Base-by-base conservation (phyloP, 2,113 vertebrate genomes). In the Pycnonotus jocosus region DNA sequence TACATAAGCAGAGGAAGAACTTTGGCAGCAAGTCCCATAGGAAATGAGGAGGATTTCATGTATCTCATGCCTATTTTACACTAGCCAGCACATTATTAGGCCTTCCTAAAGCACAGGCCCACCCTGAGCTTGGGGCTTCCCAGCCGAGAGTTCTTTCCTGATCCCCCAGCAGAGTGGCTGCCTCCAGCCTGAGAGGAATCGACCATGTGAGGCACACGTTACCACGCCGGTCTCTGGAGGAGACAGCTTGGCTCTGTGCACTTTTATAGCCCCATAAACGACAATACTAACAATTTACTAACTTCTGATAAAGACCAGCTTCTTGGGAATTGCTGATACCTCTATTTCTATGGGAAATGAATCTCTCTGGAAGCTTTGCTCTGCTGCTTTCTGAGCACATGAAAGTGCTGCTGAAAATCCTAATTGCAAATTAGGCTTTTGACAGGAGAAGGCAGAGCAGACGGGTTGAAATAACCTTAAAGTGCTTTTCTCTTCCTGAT, bases 341-440 rank as follows among this genome's bases (percentile, higher is more conserved):
- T 90, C 92, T 94, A 30, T 78, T 73, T 95, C 88, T 81, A 7
- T 57, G 60, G 85, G 71, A 92, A 44, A 88, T 68, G 73, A 95
- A 92, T 87, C 58, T 95, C 89, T 35, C 72, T 85, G 50, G 91
- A 96, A 95, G 91, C 71, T 60, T 71, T 92, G 87, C 95, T 91
- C 79, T 12, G n/a, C 90, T 93, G 66, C 77, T 73, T 62, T 86
- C 79, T 27, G 90, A 96, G 92, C 68, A 91, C 77, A 61, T 88
- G 64, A 60, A 85, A 97, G 82, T 53, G 31, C 51, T 91, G 80
- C 86, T 62, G 93, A 96, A 96, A 96, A 90, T 94, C 72, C 78
- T 95, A 86, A 90, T 90, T 88, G 81, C 90, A 93, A 87, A 94
- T 96, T 93, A 92, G 78, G 56, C 89, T 91, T 92, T 95, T 92